Base-by-base conservation (phyloP, 2,797 vertebrate species). In the Lophotriccus pileatus region DNA sequence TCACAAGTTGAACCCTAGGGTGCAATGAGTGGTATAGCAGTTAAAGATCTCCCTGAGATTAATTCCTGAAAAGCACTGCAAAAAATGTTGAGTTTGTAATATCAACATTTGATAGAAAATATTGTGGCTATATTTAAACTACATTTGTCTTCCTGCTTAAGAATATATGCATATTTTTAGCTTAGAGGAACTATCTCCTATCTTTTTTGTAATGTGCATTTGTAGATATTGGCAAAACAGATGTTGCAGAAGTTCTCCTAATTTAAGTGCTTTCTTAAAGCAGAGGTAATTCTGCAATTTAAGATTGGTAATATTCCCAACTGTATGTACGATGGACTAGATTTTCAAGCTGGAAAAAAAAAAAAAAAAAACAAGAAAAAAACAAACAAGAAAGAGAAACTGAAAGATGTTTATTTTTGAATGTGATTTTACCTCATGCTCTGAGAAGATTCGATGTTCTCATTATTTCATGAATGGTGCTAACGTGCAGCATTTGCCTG, bases 401-500 rank as follows among this genome's bases (percentile, higher is more conserved):
- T 37, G 34, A 84, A 81, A 84, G 44, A 70, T 84, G 15, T 53
- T 84, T 66, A 25, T 69, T 84, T 91, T 36, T 79, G 1, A 78
- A 34, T 78, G 34, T 94, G 13, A 41, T 69, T 91, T 95, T 94
- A 89, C 79, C 93, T 96, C 64, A 2, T 49, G 24, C 77, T 92
- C 66, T 73, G 68, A 69, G 59, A 69, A 88, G 76, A 77, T 66
- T 41, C 55, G 76, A 41, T 62, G 56, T 90, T 96, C 75, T 88
- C 21, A 1, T 81, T 94, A 47, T 68, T 93, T 89, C 23, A 20
- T 69, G 60, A 92, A 55, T 53, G 91, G 79, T 96, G 91, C 92
- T 96, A 91, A 88, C 58, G 75, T 88, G 67, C 74, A 86, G 81
- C 75, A 78, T 80, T 69, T 95, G 64, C 64, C 60, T 95, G 11